Base-by-base conservation (phyloP, 2,888 invertebrate species). In the Quadroppia sp. region DNA sequence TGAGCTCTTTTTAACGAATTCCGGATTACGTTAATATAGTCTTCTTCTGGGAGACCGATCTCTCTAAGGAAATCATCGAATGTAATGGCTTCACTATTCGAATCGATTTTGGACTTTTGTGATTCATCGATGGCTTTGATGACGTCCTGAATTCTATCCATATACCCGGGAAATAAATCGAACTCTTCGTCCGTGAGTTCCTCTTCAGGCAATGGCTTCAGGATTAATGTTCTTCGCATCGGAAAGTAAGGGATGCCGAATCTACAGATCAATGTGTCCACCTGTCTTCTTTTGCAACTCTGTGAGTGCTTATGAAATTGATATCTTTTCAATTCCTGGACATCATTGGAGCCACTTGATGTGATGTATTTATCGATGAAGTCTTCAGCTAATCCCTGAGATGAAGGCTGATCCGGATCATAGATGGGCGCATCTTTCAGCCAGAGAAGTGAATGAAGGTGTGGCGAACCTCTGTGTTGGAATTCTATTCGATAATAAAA, bases 401-500 rank as follows among this genome's bases (percentile, higher is more conserved):
- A 2, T 7, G 25, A 20, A 15, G 13, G 4, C 3, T 11, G 11
- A 7, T 9, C 9, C n/a, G 11, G 17, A 7, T 23, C 30, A 13
- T 28, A 32, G n/a, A n/a, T 30, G 7, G 76, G 77, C 23, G 75
- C 76, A n/a, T 64, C 56, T 9, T 74, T 11, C 2, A 76, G 45
- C 77, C 77, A 77, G 15, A 77, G 53, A 0, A 78, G 23, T 0
- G 72, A 72, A 50, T 78, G 77, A 1, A 77, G 15, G 20, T 78
- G 77, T 30, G 75, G 75, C 23, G 72, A 53, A 42, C 78, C 77
- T 15, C 78, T 20, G 53, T 53, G 53, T 20, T 53, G 53, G 36
- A 75, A 76, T 50, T 76, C 76, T 2, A 75, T 71, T 17, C 75
- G n/a, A 1, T 40, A 9, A 28, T 67, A 73, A 42, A n/a, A 71